Evolutionary conservation across 2,113 vertebrate species (phyloP).

Genomic region (Heptranchias perlo): DNA sequence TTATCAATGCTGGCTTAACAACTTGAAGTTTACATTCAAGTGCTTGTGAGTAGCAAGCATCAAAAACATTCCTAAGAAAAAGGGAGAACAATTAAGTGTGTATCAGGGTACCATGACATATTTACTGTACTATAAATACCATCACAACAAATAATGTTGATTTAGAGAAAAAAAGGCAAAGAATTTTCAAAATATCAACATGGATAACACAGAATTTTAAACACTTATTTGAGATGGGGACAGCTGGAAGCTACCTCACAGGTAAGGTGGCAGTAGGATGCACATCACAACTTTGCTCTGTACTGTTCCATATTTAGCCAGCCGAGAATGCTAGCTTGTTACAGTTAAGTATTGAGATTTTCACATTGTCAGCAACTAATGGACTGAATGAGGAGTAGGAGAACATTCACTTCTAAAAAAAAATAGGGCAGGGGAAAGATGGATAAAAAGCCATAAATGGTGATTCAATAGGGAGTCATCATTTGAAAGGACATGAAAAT

Average conservation of each 20-base stretch:
- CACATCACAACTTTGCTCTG: not conserved
- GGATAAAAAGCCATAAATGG: not conserved
- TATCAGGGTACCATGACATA: not conserved
- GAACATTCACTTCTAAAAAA: not conserved
- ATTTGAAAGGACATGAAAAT: not conserved
- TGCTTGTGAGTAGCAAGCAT: not conserved
- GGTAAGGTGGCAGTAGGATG: not conserved
- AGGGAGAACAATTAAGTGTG: not conserved
- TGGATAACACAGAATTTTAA: not conserved
- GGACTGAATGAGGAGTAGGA: not conserved
- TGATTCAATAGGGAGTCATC: not conserved
- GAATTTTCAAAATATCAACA: not conserved
- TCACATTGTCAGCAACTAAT: not conserved
- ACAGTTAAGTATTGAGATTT: not conserved
- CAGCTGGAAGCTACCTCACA: not conserved
- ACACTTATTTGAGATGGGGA: not conserved
- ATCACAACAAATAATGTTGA: not conserved
- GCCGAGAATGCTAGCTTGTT: not conserved
- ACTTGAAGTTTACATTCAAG: slow-evolving; percentile 44
- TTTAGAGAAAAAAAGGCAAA: not conserved
- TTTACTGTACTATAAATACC: not conserved
- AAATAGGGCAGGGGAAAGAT: not conserved
- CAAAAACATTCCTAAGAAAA: not conserved
- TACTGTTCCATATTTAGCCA: not conserved
- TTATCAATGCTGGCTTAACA: slow-evolving; percentile 74